phyloP scores from a whole-genome alignment of 2,888 invertebrate species.

The Morpho helenor region DNA sequence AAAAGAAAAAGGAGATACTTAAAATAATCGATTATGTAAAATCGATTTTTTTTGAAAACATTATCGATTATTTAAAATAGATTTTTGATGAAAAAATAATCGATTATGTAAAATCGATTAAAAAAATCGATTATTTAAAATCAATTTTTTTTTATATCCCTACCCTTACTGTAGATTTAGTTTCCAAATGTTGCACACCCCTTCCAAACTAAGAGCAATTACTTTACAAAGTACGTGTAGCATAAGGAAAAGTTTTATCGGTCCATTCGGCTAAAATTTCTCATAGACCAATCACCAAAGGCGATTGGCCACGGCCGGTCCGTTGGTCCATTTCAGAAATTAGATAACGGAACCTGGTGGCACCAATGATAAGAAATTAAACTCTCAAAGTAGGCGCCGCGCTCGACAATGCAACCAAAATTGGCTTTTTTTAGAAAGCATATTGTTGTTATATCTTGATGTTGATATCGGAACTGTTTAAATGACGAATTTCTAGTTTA shows the following conservation, averaged over 20 bases:
- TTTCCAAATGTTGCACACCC: not conserved
- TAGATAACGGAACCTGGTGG: slow-evolving; percentile 60
- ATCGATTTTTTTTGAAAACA: no score
- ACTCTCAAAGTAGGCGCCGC: slow-evolving; percentile 40
- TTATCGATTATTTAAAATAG: no score
- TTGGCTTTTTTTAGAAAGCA: slow-evolving; percentile 56
- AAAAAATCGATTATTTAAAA: no score
- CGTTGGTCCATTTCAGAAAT: slow-evolving; percentile 40
- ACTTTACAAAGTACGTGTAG: slow-evolving; percentile 16
- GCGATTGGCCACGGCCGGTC: slow-evolving; percentile 25
- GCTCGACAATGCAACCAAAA: slow-evolving; percentile 48
- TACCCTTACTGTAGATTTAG: no score
- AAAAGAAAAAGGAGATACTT: no score
- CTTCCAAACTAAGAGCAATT: not conserved
- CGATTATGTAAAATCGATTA: no score
- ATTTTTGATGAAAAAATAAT: no score
- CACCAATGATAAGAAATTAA: slow-evolving; percentile 61
- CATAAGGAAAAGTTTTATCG: slow-evolving; percentile 22
- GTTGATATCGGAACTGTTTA: slow-evolving; percentile 9
- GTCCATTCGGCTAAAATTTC: slow-evolving; percentile 11
- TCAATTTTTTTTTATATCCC: no score
- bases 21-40: no score
- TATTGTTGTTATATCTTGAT: slow-evolving; percentile 40
- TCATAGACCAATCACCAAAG: slow-evolving; percentile 22
- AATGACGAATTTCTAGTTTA: not conserved